Evolutionary conservation across 2,888 invertebrate species (phyloP).

Genomic region (Branchipolynoe longqiensis): DNA sequence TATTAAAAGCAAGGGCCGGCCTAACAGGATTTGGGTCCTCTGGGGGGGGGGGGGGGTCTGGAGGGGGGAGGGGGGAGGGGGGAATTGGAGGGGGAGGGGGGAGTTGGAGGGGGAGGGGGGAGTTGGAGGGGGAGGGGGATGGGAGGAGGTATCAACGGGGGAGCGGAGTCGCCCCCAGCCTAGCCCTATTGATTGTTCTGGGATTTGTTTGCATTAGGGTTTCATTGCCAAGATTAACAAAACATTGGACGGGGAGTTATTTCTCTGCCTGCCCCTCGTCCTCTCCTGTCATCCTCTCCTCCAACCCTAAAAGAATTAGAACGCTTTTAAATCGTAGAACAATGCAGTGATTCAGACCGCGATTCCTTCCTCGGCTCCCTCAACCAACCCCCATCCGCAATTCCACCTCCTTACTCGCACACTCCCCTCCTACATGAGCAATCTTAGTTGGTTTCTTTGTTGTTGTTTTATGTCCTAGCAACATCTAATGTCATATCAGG

Average conservation of each 20-base stretch:
- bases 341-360: constrained; percentile 45
- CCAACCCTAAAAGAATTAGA: constrained; percentile 42
- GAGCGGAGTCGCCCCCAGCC: no score
- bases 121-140: not conserved
- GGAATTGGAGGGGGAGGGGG: not conserved
- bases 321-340: constrained; percentile 47
- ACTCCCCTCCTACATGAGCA: no score
- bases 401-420: no score
- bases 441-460: no score
- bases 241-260: no score
- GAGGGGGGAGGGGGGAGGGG: not conserved
- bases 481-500: no score
- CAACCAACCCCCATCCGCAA: no score
- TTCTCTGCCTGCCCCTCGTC: no score
- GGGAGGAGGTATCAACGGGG: no score
- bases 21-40: constrained; percentile 29
- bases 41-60: constrained; percentile 20
- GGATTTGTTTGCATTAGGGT: constrained; percentile 55
- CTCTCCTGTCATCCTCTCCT: constrained; percentile 10
- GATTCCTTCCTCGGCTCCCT: no score
- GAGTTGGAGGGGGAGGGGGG: no score
- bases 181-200: constrained; percentile 50
- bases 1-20: constrained; percentile 9
- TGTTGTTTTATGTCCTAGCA: no score
- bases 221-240: constrained; percentile 56